These are phyloP conservation scores for Dione vanillae DNA, from an alignment of 2,888 invertebrate genomes.

Conservation along the genomic window DNA sequence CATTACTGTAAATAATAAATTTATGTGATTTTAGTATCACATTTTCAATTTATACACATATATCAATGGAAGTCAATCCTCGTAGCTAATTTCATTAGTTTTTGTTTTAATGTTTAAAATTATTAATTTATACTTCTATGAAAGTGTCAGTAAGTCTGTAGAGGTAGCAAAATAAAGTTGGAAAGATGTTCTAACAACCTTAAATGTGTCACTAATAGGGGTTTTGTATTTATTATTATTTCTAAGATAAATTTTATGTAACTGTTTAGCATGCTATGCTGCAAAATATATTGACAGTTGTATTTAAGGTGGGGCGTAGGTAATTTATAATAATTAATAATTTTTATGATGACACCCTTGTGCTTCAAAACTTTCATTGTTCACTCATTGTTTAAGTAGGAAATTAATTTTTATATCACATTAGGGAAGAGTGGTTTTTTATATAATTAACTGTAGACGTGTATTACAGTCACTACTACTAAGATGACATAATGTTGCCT, in stretches of 20 bases:
- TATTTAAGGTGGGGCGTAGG: conserved; percentile 11
- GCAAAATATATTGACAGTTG: neutral
- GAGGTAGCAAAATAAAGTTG: neutral
- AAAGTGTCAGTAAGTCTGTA: neutral
- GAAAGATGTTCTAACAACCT: neutral
- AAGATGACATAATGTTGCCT: conserved; percentile 17
- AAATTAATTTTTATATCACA: conserved; percentile 20
- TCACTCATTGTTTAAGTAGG: conserved; percentile 10
- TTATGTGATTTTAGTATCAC: too few relatives aligned
- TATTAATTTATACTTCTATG: too few relatives aligned
- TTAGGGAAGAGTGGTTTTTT: conserved; percentile 16
- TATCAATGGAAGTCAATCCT: too few relatives aligned
- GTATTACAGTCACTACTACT: conserved; percentile 16
- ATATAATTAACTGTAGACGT: conserved; percentile 19
- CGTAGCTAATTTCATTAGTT: neutral
- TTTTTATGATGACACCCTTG: conserved; percentile 2
- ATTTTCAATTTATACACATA: too few relatives aligned
- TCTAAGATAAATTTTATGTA: neutral
- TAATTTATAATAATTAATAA: conserved; percentile 13
- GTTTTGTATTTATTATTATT: neutral
- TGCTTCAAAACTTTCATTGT: conserved; percentile 14
- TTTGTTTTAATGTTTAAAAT: neutral
- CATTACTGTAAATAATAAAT: too few relatives aligned
- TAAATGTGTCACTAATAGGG: neutral
- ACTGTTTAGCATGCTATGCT: neutral